Conservation (phyloP, 2,797 vertebrate species). For the Gila robusta region DNA sequence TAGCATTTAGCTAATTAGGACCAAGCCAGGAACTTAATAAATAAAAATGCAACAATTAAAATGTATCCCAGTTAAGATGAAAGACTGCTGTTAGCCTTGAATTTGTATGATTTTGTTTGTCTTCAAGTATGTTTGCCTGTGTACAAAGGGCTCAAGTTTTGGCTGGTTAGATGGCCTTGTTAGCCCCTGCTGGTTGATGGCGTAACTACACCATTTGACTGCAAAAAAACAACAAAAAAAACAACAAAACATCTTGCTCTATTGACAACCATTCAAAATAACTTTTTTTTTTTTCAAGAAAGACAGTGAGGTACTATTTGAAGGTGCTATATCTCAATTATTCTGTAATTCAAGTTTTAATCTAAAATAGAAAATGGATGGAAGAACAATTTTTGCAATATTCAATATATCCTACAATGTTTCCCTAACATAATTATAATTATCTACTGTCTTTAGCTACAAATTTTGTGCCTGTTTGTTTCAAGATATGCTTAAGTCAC, state of each 20-base stretch:
- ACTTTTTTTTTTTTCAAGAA: background rate
- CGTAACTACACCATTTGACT: background rate
- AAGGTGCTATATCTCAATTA: background rate
- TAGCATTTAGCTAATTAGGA: constrained; percentile 64
- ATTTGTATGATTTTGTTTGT: constrained; percentile 62
- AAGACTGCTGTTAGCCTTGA: constrained; percentile 69
- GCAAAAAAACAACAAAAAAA: background rate
- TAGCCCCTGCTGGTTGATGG: background rate
- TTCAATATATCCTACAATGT: background rate
- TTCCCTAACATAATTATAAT: constrained; percentile 1
- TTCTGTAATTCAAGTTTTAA: background rate
- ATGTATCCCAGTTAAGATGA: constrained; percentile 72
- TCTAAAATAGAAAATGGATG: background rate
- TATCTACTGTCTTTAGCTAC: background rate
- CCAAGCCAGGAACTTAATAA: constrained; percentile 52
- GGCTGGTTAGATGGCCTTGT: background rate
- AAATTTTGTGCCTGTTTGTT: constrained; percentile 7
- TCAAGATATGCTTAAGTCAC: constrained; percentile 16
- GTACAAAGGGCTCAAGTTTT: background rate
- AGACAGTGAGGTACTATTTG: background rate
- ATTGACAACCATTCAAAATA: background rate
- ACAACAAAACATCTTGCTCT: background rate
- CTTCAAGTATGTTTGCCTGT: constrained; percentile 1
- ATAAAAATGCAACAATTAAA: constrained; percentile 63
- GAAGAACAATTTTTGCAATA: constrained; percentile 6